A percentile compares a stretch with the other conserved stretches of the same genome.
phyloP scores from a whole-genome alignment of 2,888 invertebrate species.

The Pandemis heparana region DNA sequence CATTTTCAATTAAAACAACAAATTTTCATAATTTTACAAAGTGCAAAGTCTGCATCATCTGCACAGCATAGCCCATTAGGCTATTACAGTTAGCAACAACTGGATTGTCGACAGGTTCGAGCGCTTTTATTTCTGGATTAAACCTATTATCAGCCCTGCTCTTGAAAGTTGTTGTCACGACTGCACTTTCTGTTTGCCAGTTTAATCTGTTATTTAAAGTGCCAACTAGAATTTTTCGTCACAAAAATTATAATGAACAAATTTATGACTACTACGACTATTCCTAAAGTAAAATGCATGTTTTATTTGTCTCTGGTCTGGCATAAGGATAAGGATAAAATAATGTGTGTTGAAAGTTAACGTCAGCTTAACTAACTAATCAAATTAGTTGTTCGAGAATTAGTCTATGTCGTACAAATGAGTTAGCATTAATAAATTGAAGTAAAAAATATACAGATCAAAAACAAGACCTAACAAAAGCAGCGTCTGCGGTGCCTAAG shows the following conservation, averaged over 20 bases:
- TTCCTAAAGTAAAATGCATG: too few species aligned
- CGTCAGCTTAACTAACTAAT: too few species aligned
- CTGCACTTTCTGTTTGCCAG: constrained; percentile 3
- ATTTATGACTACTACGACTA: too few species aligned
- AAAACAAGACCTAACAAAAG: constrained; percentile 18
- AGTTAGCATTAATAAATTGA: not conserved
- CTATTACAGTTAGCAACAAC: constrained; percentile 3
- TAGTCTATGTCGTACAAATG: not conserved
- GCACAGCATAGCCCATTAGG: not conserved
- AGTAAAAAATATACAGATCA: not conserved
- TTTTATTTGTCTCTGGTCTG: too few species aligned
- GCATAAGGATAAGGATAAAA: too few species aligned
- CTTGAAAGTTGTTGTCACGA: constrained; percentile 10
- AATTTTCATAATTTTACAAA: not conserved
- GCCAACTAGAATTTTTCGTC: not conserved
- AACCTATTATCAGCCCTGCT: constrained; percentile 1
- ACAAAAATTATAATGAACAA: too few species aligned
- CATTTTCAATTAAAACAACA: not conserved
- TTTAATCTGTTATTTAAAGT: constrained; percentile 11
- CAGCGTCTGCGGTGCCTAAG: constrained; percentile 1
- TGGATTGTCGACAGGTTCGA: constrained; percentile 11
- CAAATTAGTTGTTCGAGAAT: not conserved
- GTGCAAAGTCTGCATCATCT: not conserved
- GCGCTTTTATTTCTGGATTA: constrained; percentile 15
- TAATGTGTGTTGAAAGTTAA: too few species aligned